Base-by-base conservation (phyloP, 2,888 invertebrate species). In the Hypomecis punctinalis region DNA sequence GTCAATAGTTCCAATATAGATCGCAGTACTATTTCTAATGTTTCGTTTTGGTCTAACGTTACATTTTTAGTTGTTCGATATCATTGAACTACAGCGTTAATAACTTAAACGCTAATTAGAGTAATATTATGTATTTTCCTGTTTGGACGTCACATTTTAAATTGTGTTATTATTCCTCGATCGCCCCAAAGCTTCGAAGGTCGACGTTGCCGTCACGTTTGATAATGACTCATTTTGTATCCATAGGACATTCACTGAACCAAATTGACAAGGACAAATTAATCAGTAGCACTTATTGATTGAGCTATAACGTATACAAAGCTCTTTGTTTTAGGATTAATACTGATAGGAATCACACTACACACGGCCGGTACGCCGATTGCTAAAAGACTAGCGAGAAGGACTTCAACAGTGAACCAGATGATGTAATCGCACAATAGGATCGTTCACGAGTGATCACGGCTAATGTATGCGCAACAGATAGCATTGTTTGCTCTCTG, bases 401-500 rank as follows among this genome's bases (percentile, higher is more conserved):
- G 35, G 54, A 45, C 13, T 43, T 40, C 6, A 66, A 45, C 57
- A 39, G 57, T 57, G 11, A 43, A 61, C 61, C 48, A 61, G 53
- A 54, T 70, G 62, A 68, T 67, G 58, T 76, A 73, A 71, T 63
- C 61, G 69, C 71, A 77, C 72, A 74, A 80, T 76, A 78, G 79
- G 74, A 77, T 76, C 75, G 78, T 79, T 80, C 75, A 77, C 74
- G 73, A 78, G 77, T 73, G 80, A 78, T 77, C 74, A 76, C 68
- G 72, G 79, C 70, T 85, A 81, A 84, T 84, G 82, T 81, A 80
- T 75, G 81, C 79, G 80, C 71, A 69, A 74, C 76, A 80, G 90
- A 89, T 88, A 88, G 74, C 82, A 74, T 61, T 90, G 91, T 90
- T 91, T 89, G 85, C 69, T 77, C 79, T 82, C 78, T 81, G 91